phyloP scores from a whole-genome alignment of 2,113 vertebrate genomes.

The Anguilla rostrata region DNA sequence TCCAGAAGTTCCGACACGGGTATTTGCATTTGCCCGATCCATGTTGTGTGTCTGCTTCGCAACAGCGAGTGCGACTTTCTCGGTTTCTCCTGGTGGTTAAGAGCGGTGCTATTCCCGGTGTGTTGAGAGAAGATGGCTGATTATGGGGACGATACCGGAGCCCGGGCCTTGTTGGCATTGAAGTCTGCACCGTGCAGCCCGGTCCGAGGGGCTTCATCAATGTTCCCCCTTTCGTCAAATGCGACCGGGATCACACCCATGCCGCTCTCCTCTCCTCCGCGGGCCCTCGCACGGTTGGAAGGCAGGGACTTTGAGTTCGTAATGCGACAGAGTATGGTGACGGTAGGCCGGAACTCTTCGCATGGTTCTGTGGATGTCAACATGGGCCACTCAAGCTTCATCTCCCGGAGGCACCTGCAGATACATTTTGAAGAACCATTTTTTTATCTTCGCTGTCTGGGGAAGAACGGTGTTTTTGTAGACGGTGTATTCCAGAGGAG shows the following conservation, averaged over 20 bases:
- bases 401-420: slow-evolving; percentile 94
- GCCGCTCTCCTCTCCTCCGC: slow-evolving; percentile 57
- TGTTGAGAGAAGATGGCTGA: slow-evolving; percentile 74
- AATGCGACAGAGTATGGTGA: slow-evolving; percentile 91
- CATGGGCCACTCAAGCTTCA: slow-evolving; percentile 97
- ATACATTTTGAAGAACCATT: slow-evolving; percentile 85
- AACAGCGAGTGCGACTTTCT: slow-evolving; percentile 55
- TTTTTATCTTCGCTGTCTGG: slow-evolving; percentile 86
- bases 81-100: slow-evolving; percentile 52
- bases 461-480: slow-evolving; percentile 93
- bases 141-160: slow-evolving; percentile 88
- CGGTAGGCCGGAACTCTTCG: slow-evolving; percentile 94
- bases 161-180: slow-evolving; percentile 82
- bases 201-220: slow-evolving; percentile 65
- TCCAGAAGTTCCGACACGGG: slow-evolving; percentile 36
- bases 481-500: slow-evolving; percentile 94
- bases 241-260: slow-evolving; percentile 54
- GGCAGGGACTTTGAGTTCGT: slow-evolving; percentile 91
- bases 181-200: slow-evolving; percentile 87
- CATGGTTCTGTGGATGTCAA: slow-evolving; percentile 95
- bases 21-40: slow-evolving; percentile 56
- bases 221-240: slow-evolving; percentile 56
- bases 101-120: slow-evolving; percentile 42
- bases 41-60: slow-evolving; percentile 69
- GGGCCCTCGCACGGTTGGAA: slow-evolving; percentile 74